These are phyloP conservation scores for Falco columbarius DNA, from an alignment of 2,797 vertebrate genomes.

Conservation along the genomic window DNA sequence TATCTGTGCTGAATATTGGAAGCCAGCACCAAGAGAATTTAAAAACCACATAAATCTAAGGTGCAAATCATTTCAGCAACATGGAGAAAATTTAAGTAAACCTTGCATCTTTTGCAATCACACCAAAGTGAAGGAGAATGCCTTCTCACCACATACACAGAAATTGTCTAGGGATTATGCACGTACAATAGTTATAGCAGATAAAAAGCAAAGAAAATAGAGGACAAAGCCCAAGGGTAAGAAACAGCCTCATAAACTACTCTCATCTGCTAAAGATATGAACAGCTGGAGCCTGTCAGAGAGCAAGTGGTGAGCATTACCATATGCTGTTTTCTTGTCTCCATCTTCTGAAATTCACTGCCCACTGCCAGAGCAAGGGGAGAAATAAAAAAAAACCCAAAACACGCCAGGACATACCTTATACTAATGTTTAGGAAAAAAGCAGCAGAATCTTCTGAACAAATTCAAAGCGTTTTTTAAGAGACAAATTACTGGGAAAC, in stretches of 20 bases:
- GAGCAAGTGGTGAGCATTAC: neutral
- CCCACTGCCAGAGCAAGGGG: neutral
- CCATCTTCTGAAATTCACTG: slow-evolving; percentile 49
- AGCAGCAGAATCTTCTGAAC: neutral
- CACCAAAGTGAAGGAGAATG: neutral
- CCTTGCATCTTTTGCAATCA: neutral
- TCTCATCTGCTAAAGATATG: neutral
- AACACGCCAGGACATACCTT: neutral
- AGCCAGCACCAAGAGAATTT: neutral
- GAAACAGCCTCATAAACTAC: neutral
- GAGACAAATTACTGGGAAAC: neutral
- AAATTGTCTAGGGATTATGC: neutral
- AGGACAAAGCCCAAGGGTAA: neutral
- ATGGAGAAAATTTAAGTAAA: neutral
- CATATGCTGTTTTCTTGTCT: slow-evolving; percentile 38
- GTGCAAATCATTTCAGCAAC: neutral
- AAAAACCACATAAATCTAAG: neutral
- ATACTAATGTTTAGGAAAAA: neutral
- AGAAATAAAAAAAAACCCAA: neutral
- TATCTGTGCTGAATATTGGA: neutral
- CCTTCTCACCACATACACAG: neutral
- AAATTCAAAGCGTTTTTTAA: neutral
- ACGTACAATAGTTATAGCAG: neutral
- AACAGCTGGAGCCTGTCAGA: neutral
- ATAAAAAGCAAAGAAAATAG: neutral